Base-by-base conservation (phyloP, 2,797 vertebrate species). In the Yasuhikotakia modesta region DNA sequence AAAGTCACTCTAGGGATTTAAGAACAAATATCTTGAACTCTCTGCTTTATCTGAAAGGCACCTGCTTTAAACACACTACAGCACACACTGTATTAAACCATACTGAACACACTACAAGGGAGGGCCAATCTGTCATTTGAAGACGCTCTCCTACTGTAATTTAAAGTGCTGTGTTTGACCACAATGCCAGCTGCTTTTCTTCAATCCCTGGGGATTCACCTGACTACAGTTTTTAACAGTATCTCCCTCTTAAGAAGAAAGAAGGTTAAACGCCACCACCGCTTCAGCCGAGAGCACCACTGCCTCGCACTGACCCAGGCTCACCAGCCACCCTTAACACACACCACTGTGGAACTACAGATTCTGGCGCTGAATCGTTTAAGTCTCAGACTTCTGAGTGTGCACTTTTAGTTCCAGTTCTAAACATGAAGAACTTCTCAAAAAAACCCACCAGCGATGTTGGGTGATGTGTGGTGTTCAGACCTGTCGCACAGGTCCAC, bases 131-230 rank as follows among this genome's bases (percentile, higher is more conserved):
- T 39, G 14, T 10, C 39, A 24, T 27, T 52, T 63, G 57, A 66
- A 58, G 27, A 63, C 22, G 12, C 5, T 48, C 71, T 30, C 52
- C 17, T 71, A 64, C 17, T 70, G 58, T 74, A 39, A 84, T 87
- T 86, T 86, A 87, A 91, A 89, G 87, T 86, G 93, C 92, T 90
- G 86, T 88, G 86, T 91, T 92, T 94, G 94, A 94, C 93, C 93
- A 92, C 93, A 94, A 88, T 94, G 92, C 93, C 92, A 94, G 93
- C 91, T 94, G 90, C 92, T 91, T 93, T 93, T 94, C 92, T 89
- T 94, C 92, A 94, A 94, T 91, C 92, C 93, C 91, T 93, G 93
- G 88, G 92, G 92, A 90, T 87, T 94, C 87, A 90, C 92, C 89
- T 94, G 93, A 82, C 90, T 94, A 92, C 92, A 93, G 93, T 91